phyloP scores from a whole-genome alignment of 2,888 invertebrate genomes.

The Euplagia quadripunctaria region DNA sequence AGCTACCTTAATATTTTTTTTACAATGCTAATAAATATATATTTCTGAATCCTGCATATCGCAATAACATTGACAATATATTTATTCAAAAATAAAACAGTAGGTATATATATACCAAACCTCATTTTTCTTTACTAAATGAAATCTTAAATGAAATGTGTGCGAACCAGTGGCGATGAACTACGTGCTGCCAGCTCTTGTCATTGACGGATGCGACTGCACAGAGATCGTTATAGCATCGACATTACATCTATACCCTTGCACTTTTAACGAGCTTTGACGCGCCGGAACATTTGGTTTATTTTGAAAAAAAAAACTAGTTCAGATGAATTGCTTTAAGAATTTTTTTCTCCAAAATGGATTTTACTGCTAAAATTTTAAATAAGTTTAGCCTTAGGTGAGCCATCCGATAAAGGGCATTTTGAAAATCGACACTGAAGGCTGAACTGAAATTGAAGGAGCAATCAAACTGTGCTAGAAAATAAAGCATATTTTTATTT shows the following conservation, averaged over 20 bases:
- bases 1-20: too few relatives aligned
- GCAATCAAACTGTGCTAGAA: neutral
- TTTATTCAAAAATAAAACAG: too few relatives aligned
- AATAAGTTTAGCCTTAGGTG: constrained; percentile 27
- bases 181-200: constrained; percentile 55
- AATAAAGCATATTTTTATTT: neutral
- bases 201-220: constrained; percentile 73
- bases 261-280: constrained; percentile 69
- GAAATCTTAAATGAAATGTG: constrained; percentile 22
- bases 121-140: constrained; percentile 13
- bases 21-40: too few relatives aligned
- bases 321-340: constrained; percentile 51
- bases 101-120: too few relatives aligned
- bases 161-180: constrained; percentile 33
- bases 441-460: too few relatives aligned
- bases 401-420: constrained; percentile 27
- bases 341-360: constrained; percentile 47
- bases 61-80: too few relatives aligned
- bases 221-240: constrained; percentile 65
- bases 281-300: constrained; percentile 58
- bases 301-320: constrained; percentile 46
- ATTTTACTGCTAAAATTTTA: constrained; percentile 25
- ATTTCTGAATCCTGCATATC: too few relatives aligned
- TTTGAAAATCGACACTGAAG: neutral
- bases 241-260: constrained; percentile 68